Evolutionary conservation across 2,797 vertebrate species (phyloP), one percentile per base, ranked within the genome.

Genomic region (Corythornis leucogaster): DNA sequence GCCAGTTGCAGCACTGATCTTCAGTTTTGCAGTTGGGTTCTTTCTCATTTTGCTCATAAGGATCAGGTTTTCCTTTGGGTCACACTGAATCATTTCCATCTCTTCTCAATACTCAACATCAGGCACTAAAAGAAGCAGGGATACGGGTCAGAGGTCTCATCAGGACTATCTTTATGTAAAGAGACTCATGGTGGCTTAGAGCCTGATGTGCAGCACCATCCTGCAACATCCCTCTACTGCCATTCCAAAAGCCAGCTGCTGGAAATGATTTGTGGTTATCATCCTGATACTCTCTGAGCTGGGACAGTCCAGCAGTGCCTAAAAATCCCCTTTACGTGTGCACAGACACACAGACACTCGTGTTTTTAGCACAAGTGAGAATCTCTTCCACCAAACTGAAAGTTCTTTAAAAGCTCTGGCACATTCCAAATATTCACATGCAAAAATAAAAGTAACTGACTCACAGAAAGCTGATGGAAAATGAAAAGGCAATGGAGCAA

Each of bases 371-470:
- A 7, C 35, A 53, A 12, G 4, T 46, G 14, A 90, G 59, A 87
- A 31, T 53, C 43, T 51, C 8, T n/a, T 76, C 19, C 61, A 69
- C 31, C 15, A 51, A 40, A 45, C 88, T 42, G 59, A 38, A 84
- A 46, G 55, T 26, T 63, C 35, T 48, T 58, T 63, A 66, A 73
- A 87, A 90, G 13, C 35, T 81, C 53, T 73, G 11, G 9, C 63
- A 71, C 31, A 33, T 87, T 87, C 45, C 68, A 89, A 81, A 57
- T 87, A 53, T 63, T 89, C 22, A n/a, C 22, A 42, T 79, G 53
- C 79, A 80, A 94, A 94, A 87, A 53, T n/a, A 90, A 84, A 86
- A 16, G 22, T 61, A 77, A 87, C 48, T 40, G 25, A 38, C 61
- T 85, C 40, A 58, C 45, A 50, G 77, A 82, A 85, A 91, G 20